Evolutionary conservation across 2,888 invertebrate genomes (phyloP), one percentile per base, ranked within the genome.

Genomic region (Drosophila neoperkinsi): DNA sequence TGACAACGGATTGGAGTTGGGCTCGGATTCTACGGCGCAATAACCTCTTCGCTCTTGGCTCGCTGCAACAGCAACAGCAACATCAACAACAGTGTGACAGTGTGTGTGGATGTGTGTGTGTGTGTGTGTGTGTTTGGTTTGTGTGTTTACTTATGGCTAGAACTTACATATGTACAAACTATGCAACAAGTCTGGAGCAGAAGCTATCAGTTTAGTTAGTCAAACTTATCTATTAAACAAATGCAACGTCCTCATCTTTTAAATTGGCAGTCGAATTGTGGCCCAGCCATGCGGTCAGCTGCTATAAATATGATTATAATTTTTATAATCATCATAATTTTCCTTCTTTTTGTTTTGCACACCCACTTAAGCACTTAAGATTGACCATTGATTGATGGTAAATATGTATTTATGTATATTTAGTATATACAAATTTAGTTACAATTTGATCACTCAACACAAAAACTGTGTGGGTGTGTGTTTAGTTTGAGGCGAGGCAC

Each of bases 251-350:
- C 56, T 69, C 79, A 28, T 74, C 63, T 70, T 61, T 61, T 89
- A 77, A 82, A 69, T 86, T 90, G 87, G 87, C 87, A 88, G 87
- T 88, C 89, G 82, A 86, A 84, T 79, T 83, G 77, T 88, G 90
- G 89, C 89, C 84, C 84, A 88, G 86, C 84, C 84, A 88, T 82
- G 62, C 77, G 89, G 84, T 81, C 89, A 88, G 88, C 90, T 89
- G 90, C 84, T 77, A 52, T 74, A 49, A 70, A 62, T 70, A 52
- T 56, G 61, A 73, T 75, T 71, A 65, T 53, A 71, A 53, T 30
- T 21, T 33, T 30, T 55, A 61, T 65, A 64, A 77, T 62, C 58
- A 25, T 50, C 3, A 51, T 53, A 13, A 30, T 53, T 61, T 31
- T 69, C 36, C 51, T 56, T 53, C 28, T 5, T 56, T 16, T 11